Conservation (phyloP, 2,888 invertebrate species). For the Cryptosula pallasiana region DNA sequence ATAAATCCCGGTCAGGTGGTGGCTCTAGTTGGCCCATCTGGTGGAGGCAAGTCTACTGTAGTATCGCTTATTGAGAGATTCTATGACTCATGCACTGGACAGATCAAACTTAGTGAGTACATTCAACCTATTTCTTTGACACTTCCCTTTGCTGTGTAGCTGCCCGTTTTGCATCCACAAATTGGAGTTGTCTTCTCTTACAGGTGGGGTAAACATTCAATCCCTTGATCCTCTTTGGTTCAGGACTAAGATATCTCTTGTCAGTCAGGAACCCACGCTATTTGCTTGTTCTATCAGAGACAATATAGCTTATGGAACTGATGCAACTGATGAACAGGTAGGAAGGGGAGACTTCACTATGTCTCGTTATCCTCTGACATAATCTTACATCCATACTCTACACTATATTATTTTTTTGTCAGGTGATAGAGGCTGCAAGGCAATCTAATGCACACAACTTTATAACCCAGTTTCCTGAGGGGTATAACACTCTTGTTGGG, state of each 20-base stretch:
- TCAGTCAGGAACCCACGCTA: slow-evolving; percentile 47
- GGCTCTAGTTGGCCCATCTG: slow-evolving; percentile 49
- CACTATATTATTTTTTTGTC: too few species aligned
- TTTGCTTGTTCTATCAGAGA: slow-evolving; percentile 49
- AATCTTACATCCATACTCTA: too few species aligned
- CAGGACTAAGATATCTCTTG: slow-evolving; percentile 42
- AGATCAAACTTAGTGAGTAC: slow-evolving; percentile 36
- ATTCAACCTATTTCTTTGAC: too few species aligned
- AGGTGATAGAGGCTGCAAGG: slow-evolving; percentile 44
- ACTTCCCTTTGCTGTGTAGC: too few species aligned
- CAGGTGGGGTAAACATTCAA: slow-evolving; percentile 40
- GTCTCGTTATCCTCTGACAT: too few species aligned
- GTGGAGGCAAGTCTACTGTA: slow-evolving; percentile 50
- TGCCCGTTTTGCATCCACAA: too few species aligned
- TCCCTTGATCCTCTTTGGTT: slow-evolving; percentile 44
- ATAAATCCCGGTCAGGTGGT: slow-evolving; percentile 46
- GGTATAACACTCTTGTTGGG: slow-evolving; percentile 48
- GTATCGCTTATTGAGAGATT: slow-evolving; percentile 47
- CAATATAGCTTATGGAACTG: slow-evolving; percentile 45
- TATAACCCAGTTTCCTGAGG: slow-evolving; percentile 42
- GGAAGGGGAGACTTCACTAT: too few species aligned
- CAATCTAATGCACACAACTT: slow-evolving; percentile 52
- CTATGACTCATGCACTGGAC: slow-evolving; percentile 43
- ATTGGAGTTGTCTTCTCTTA: too few species aligned
- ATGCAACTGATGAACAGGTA: slow-evolving; percentile 33